Evolutionary conservation across 2,888 invertebrate species (phyloP).

Genomic region (Cetonia aurata): DNA sequence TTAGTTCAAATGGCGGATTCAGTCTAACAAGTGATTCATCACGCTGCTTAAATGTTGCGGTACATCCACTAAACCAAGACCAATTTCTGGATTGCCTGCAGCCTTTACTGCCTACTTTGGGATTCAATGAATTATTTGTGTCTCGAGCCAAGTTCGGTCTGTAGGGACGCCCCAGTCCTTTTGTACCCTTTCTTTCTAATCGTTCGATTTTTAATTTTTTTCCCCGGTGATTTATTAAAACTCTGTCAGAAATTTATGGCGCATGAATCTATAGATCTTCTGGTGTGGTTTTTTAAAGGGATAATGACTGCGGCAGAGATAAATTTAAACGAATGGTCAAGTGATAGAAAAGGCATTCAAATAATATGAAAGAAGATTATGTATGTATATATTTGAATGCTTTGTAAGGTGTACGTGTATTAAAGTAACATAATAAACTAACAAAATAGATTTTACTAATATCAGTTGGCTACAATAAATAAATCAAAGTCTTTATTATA

Average conservation of each 20-base stretch:
- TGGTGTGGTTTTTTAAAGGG: constrained; percentile 8
- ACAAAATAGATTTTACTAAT: too few relatives aligned
- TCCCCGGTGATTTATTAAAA: constrained; percentile 21
- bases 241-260: constrained; percentile 16
- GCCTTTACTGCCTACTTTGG: constrained; percentile 50
- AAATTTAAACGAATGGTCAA: constrained; percentile 1
- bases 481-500: too few relatives aligned
- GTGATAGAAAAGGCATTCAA: neutral
- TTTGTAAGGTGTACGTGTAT: too few relatives aligned
- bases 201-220: constrained; percentile 40
- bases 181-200: constrained; percentile 33
- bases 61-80: constrained; percentile 48
- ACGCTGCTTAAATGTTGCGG: constrained; percentile 51
- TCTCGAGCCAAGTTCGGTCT: constrained; percentile 43
- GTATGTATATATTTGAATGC: too few relatives aligned
- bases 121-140: constrained; percentile 53
- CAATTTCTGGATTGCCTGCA: constrained; percentile 52
- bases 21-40: constrained; percentile 62
- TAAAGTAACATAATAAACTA: too few relatives aligned
- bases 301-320: constrained; percentile 7
- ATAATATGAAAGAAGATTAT: too few relatives aligned
- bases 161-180: constrained; percentile 38
- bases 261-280: constrained; percentile 17
- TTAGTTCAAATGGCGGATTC: constrained; percentile 59
- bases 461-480: too few relatives aligned